Evolutionary conservation across 1,140 invertebrate genomes (phyloP).

Genomic region (Brachionus koreanus): DNA sequence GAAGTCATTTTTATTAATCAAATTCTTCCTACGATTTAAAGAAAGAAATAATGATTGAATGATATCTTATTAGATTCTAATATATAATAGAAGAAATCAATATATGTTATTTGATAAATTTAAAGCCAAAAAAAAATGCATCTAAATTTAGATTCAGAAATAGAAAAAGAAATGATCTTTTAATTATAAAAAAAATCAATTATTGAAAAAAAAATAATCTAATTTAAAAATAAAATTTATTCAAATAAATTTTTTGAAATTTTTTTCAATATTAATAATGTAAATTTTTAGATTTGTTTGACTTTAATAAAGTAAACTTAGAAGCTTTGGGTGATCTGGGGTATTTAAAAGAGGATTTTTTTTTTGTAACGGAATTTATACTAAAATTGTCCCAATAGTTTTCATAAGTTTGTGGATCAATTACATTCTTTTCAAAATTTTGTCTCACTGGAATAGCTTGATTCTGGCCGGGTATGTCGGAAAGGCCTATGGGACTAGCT

Average conservation of each 20-base stretch:
- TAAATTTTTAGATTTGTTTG: not conserved
- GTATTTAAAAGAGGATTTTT: not conserved
- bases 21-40: no score
- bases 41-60: no score
- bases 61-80: no score
- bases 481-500: not conserved
- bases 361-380: not conserved
- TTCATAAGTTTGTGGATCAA: constrained; percentile 34
- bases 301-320: not conserved
- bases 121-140: no score
- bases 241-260: not conserved
- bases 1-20: no score
- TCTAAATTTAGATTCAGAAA: no score
- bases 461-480: not conserved
- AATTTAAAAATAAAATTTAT: no score
- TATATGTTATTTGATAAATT: no score
- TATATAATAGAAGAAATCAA: no score
- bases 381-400: constrained; percentile 33
- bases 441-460: not conserved
- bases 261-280: not conserved
- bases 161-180: no score
- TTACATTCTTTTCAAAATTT: not conserved
- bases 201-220: not conserved
- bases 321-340: not conserved
- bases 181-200: no score